These are phyloP conservation scores for Actenoides hombroni DNA, from an alignment of 2,113 vertebrate species.

Conservation along the genomic window DNA sequence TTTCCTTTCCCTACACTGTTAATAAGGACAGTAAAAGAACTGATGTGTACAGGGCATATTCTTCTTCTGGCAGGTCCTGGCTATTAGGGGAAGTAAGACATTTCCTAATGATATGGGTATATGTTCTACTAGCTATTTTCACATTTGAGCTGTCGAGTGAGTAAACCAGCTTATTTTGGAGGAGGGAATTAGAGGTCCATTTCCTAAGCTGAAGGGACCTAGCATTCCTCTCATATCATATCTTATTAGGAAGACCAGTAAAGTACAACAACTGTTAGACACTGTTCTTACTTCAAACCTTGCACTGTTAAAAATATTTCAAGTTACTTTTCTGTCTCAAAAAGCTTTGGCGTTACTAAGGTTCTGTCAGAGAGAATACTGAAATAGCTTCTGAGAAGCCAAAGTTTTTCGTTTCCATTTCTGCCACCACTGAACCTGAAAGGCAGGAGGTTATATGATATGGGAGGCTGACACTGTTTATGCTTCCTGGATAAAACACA, in stretches of 20 bases:
- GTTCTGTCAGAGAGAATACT: neutral
- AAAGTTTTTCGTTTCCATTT: neutral
- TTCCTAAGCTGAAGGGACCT: constrained; percentile 34
- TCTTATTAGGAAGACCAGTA: constrained; percentile 3
- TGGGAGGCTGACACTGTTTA: neutral
- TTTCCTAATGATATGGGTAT: neutral
- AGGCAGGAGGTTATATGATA: neutral
- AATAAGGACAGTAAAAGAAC: neutral
- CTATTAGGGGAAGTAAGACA: neutral
- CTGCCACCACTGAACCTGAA: neutral
- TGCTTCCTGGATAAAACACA: neutral
- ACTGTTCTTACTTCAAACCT: neutral
- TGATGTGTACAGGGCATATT: neutral
- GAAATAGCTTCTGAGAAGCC: neutral
- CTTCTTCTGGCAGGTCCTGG: neutral
- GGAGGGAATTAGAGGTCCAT: constrained; percentile 5
- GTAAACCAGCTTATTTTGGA: constrained; percentile 2
- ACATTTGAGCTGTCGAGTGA: constrained; percentile 35
- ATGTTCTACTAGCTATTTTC: neutral
- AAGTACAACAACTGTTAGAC: neutral
- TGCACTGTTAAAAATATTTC: constrained; percentile 15
- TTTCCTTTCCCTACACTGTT: neutral
- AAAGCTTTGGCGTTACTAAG: neutral
- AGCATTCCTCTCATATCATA: constrained; percentile 30
- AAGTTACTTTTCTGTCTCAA: neutral